A percentile compares a stretch with the other conserved stretches of the same genome.
phyloP scores from a whole-genome alignment of 2,113 vertebrate species.

The Heterochromis multidens region DNA sequence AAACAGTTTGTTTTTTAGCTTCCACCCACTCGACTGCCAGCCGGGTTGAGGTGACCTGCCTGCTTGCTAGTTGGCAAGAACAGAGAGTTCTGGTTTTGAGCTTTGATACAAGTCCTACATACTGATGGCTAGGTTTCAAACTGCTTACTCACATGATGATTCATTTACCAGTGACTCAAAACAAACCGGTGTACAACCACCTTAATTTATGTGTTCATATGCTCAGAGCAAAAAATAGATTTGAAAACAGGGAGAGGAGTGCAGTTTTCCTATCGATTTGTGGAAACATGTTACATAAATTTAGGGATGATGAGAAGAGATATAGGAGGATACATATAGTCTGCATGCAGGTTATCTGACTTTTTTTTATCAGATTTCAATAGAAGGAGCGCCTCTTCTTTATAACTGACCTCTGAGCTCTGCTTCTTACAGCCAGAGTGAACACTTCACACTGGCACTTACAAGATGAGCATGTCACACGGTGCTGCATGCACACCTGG shows the following conservation, averaged over 20 bases:
- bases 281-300: not conserved
- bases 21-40: conserved; percentile 34
- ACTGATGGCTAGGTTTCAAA: conserved; percentile 39
- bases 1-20: conserved; percentile 28
- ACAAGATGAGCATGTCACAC: not conserved
- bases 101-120: conserved; percentile 45
- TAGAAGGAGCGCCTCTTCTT: not conserved
- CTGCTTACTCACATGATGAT: conserved; percentile 47
- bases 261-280: not conserved
- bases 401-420: conserved; percentile 42
- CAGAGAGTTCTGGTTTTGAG: conserved; percentile 49
- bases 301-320: not conserved
- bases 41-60: conserved; percentile 55
- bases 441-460: not conserved
- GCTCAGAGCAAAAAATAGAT: not conserved
- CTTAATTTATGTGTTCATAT: not conserved
- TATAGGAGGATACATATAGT: not conserved
- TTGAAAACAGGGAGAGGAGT: not conserved
- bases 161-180: conserved; percentile 49
- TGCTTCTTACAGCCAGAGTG: not conserved
- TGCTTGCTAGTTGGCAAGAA: conserved; percentile 53
- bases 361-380: conserved; percentile 13
- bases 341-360: not conserved
- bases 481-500: not conserved
- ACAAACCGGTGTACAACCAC: not conserved